phyloP scores from a whole-genome alignment of 2,888 invertebrate species.

The Baccha elongata region DNA sequence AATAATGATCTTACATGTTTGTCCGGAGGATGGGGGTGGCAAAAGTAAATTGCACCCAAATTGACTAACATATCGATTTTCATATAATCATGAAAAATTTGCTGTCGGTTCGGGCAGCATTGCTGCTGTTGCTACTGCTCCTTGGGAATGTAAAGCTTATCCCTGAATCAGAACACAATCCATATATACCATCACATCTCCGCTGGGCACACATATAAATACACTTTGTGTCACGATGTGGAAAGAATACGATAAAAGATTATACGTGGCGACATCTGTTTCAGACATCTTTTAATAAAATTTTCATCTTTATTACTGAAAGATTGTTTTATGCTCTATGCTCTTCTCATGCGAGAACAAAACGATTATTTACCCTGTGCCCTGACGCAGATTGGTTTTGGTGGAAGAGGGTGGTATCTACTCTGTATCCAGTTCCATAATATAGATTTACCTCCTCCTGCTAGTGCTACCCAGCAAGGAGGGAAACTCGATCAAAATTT shows the following conservation, averaged over 20 bases:
- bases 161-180: slow-evolving; percentile 19
- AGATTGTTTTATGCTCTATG: slow-evolving; percentile 81
- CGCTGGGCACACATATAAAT: slow-evolving; percentile 59
- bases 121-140: slow-evolving; percentile 20
- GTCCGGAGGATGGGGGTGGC: neutral
- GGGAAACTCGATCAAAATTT: slow-evolving; percentile 50
- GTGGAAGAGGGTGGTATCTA: neutral
- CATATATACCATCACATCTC: slow-evolving; percentile 50
- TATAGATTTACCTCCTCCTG: neutral
- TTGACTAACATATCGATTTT: slow-evolving; percentile 74
- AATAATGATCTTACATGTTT: slow-evolving; percentile 37
- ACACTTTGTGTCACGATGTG: slow-evolving; percentile 81
- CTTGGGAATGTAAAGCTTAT: neutral
- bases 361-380: slow-evolving; percentile 60
- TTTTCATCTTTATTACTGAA: slow-evolving; percentile 83
- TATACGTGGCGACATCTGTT: slow-evolving; percentile 82
- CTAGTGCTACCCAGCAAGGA: neutral
- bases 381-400: slow-evolving; percentile 39
- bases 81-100: slow-evolving; percentile 69
- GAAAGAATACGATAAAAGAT: slow-evolving; percentile 83
- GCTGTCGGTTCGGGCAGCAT: slow-evolving; percentile 35
- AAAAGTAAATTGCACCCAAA: slow-evolving; percentile 71
- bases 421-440: neutral
- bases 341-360: slow-evolving; percentile 51
- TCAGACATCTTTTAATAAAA: slow-evolving; percentile 83